Evolutionary conservation across 2,797 vertebrate species (phyloP).

Genomic region (Peromyscus aztecus): DNA sequence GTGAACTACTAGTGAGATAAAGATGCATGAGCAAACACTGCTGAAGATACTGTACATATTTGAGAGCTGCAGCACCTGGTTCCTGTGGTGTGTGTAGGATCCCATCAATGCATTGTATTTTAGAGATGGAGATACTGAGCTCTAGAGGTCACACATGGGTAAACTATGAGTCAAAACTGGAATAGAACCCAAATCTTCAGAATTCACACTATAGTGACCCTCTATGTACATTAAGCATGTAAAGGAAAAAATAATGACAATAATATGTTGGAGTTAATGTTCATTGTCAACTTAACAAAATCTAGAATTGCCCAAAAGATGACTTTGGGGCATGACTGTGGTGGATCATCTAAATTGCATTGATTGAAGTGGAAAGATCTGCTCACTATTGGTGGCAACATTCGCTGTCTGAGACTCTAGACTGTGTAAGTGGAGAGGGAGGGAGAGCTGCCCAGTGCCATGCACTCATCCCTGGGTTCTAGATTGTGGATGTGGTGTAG

Average conservation of each 20-base stretch:
- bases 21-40: accelerated
- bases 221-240: background rate
- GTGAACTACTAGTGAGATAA: accelerated
- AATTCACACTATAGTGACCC: background rate
- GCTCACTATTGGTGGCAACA: background rate
- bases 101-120: accelerated
- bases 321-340: background rate
- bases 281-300: background rate
- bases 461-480: too few relatives aligned
- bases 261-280: background rate
- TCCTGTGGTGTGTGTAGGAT: background rate
- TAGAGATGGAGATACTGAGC: background rate
- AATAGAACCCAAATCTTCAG: background rate
- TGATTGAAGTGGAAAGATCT: background rate
- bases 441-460: too few relatives aligned
- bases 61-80: accelerated
- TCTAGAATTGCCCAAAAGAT: background rate
- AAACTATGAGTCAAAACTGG: background rate
- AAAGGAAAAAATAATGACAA: background rate
- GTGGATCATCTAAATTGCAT: background rate
- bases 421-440: background rate
- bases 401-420: background rate
- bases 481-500: too few relatives aligned
- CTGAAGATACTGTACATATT: accelerated
- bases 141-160: background rate